A percentile compares a stretch with the other conserved stretches of the same genome.
Conservation (phyloP, 2,888 invertebrate genomes). For the Drosophila formosana region DNA sequence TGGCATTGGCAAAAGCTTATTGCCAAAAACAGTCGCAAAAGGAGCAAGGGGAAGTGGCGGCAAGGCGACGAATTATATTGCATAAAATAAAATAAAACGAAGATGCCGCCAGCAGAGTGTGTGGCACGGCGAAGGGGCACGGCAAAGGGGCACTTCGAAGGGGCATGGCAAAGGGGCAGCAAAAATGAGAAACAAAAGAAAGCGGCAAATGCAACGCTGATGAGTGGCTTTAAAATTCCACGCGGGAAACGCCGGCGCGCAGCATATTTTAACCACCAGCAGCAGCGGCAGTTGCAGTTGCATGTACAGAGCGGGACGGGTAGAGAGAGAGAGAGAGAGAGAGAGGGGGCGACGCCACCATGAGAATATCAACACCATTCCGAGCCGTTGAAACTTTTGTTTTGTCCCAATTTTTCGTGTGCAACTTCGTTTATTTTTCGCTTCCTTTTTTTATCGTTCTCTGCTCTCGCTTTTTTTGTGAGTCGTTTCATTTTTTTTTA, state of each 20-base stretch:
- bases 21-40: slow-evolving; percentile 73
- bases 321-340: background rate
- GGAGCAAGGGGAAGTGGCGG: background rate
- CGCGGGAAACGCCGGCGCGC: slow-evolving; percentile 69
- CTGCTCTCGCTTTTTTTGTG: slow-evolving; percentile 15
- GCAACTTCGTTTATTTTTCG: slow-evolving; percentile 50
- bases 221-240: slow-evolving; percentile 73
- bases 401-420: slow-evolving; percentile 77
- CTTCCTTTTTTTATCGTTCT: slow-evolving; percentile 26
- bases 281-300: slow-evolving; percentile 7
- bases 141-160: background rate
- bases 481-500: slow-evolving; percentile 19
- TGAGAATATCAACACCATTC: slow-evolving; percentile 77
- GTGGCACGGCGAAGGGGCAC: background rate
- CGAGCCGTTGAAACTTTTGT: slow-evolving; percentile 67
- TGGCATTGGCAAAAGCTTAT: slow-evolving; percentile 78
- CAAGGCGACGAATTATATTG: slow-evolving; percentile 69
- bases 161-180: background rate
- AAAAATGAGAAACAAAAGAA: slow-evolving; percentile 50
- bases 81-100: slow-evolving; percentile 72
- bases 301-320: background rate
- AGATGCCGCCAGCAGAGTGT: slow-evolving; percentile 56
- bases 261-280: slow-evolving; percentile 70
- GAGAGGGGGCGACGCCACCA: slow-evolving; percentile 45
- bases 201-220: slow-evolving; percentile 73